A percentile compares a stretch with the other conserved stretches of the same genome.
phyloP scores from a whole-genome alignment of 2,888 invertebrate species.

The Neoitamus cyanurus region DNA sequence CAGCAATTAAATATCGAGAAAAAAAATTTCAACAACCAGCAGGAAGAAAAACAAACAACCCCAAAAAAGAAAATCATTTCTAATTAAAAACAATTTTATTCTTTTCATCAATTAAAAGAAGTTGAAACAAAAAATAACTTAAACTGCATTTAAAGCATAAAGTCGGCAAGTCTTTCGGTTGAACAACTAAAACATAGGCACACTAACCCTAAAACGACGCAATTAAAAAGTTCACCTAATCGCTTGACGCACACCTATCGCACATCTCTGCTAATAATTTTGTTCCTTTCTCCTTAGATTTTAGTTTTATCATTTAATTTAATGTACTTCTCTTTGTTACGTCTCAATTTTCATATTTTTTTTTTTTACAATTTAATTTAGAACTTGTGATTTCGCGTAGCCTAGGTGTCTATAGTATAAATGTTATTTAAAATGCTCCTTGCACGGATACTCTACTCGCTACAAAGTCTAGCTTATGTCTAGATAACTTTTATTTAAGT shows the following conservation, averaged over 20 bases:
- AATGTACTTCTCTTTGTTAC: neutral
- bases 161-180: slow-evolving; percentile 36
- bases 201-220: slow-evolving; percentile 12
- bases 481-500: neutral
- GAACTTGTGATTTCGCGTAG: slow-evolving; percentile 51
- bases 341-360: slow-evolving; percentile 11
- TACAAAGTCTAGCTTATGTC: slow-evolving; percentile 8
- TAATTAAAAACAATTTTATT: slow-evolving; percentile 35
- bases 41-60: neutral
- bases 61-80: neutral
- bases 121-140: slow-evolving; percentile 41
- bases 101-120: slow-evolving; percentile 23
- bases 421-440: slow-evolving; percentile 20
- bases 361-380: slow-evolving; percentile 47
- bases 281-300: neutral
- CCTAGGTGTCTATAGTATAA: slow-evolving; percentile 44
- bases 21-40: neutral
- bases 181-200: slow-evolving; percentile 12
- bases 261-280: neutral
- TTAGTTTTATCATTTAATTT: neutral
- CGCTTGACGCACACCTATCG: neutral
- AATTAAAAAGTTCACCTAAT: slow-evolving; percentile 35
- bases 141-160: slow-evolving; percentile 49
- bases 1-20: neutral
- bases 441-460: slow-evolving; percentile 7